Conservation (phyloP, 2,797 vertebrate species). For the Salarias fasciatus region DNA sequence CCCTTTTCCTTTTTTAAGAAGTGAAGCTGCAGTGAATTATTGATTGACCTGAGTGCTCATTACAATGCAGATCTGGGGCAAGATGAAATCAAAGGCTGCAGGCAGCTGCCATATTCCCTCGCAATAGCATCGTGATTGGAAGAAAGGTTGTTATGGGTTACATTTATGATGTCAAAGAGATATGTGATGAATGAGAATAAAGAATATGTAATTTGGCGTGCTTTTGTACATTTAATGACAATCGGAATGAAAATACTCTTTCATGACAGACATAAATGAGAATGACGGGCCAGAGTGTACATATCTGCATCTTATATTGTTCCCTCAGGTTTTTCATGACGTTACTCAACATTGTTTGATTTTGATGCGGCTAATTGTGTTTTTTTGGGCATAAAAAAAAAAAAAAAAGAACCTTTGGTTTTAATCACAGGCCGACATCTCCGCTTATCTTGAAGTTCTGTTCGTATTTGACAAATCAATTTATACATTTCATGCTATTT, state of each 20-base stretch:
- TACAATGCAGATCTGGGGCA: conserved; percentile 83
- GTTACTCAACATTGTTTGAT: conserved; percentile 12
- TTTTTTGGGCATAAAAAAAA: conserved; percentile 23
- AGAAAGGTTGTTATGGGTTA: conserved; percentile 59
- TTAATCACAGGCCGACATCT: conserved; percentile 17
- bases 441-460: conserved; percentile 1
- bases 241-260: conserved; percentile 31
- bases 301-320: neutral
- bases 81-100: conserved; percentile 84
- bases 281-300: neutral
- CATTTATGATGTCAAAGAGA: conserved; percentile 65
- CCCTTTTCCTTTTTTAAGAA: conserved; percentile 50
- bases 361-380: conserved; percentile 5
- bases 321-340: neutral
- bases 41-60: conserved; percentile 88
- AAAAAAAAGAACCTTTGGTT: conserved; percentile 21
- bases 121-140: conserved; percentile 61
- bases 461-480: conserved; percentile 2
- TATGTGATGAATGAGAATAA: conserved; percentile 40
- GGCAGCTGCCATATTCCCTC: conserved; percentile 80
- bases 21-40: conserved; percentile 87
- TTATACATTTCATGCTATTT: neutral
- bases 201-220: conserved; percentile 49
- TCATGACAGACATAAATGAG: conserved; percentile 26
- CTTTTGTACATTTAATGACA: conserved; percentile 64